Base-by-base conservation (phyloP, 35 echinoderm and acorn worm species). In the Heliocidaris erythrogramma region DNA sequence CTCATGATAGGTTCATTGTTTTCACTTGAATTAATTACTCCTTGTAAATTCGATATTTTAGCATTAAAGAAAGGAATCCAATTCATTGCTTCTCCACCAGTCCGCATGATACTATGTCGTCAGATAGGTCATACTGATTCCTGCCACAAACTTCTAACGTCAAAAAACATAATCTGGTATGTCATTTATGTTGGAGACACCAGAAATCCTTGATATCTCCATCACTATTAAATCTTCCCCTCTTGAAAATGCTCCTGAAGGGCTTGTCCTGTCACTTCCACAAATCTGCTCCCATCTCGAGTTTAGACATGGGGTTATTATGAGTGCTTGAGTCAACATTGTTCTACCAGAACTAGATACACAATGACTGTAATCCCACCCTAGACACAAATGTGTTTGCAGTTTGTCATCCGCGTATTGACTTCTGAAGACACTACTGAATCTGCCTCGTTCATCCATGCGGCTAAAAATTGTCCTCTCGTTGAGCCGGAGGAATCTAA, bases 311-410 rank as follows among this genome's bases (percentile, higher is more conserved):
- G 9, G 49, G 49, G 47, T 92, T 92, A 92, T 92, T 92, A 30
- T 92, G 91, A 92, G 91, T 59, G 91, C 18, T 92, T 52, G 48
- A 27, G 91, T 92, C 91, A 92, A 92, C 91, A 92, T 92, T 59
- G 10, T 29, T 92, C 50, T n/a, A 14, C 31, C 59, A 13, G 91
- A 92, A 92, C 47, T 92, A 30, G 49, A 92, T 59, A 92, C 48
- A 92, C 91, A 92, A 30, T 49, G 47, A 59, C 11, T n/a, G 16
- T 59, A 48, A 92, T 92, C 91, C 29, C 29, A 48, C 47, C 52
- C 31, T 13, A 92, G 49, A 47, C 91, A 30, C 49, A 92, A 56
- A 92, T 92, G 91, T 92, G 91, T 92, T 92, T 49, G 48, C 91
- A 92, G 31, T 92, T 59, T 92, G 48, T 92, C 91, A 92, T 59